Base-by-base conservation (phyloP, 1,140 invertebrate species). In the Maniola jurtina region DNA sequence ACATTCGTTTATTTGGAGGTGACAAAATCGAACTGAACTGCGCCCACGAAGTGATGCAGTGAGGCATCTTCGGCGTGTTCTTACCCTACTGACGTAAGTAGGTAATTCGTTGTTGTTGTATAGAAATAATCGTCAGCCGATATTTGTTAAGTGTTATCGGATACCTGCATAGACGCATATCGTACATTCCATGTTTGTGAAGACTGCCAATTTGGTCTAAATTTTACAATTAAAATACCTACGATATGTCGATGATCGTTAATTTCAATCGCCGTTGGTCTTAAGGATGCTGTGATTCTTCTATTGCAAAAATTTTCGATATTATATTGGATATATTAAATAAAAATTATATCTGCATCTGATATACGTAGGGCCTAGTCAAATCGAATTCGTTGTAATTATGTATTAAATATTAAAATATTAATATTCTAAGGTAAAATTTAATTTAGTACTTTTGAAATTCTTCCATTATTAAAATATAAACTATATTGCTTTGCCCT, bases 141-240 rank as follows among this genome's bases (percentile, higher is more conserved):
- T 85, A 82, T 87, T 80, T 83, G 73, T 81, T 86, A 86, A 89
- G 86, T 89, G 86, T 89, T 87, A 84, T 87, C 83, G 80, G 84
- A 86, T 88, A 90, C 86, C 83, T 88, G 84, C 84, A 88, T 89
- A 89, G 82, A 87, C 88, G 88, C 88, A 90, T 90, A 90, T 90
- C 88, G 84, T 86, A 89, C 86, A 90, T 90, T 90, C 88, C 88
- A 90, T 86, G 86, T 89, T 90, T 88, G 84, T 88, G 77, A 90
- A 89, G 88, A 90, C 88, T 90, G 88, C 86, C 86, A 89, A 89
- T 88, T 89, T 90, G 88, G 88, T 90, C 88, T 90, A 88, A 90
- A 90, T 90, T 90, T 85, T 90, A 89, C 82, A 90, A 86, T 86
- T 83, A 85, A 85, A 87, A 77, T 84, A 84, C 74, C 77, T 86